Evolutionary conservation across 2,888 invertebrate species (phyloP), one percentile per base, ranked within the genome.

Genomic region (Vandiemenella viatica): DNA sequence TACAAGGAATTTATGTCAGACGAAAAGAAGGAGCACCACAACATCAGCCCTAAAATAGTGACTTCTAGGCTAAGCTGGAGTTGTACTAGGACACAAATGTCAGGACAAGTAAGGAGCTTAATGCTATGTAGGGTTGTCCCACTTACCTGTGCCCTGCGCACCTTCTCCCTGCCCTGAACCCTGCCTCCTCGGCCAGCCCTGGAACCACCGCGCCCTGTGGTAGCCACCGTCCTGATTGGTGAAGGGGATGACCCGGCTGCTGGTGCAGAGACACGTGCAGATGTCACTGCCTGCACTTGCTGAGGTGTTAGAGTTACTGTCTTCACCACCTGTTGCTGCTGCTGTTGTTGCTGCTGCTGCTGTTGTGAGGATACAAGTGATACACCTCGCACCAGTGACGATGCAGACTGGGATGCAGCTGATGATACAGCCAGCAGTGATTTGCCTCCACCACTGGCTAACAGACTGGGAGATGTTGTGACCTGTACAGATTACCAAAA

Each of bases 251-350:
- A 10, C 10, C 32, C 32, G n/a, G 13, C 32, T 32, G 18, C 10
- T 15, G 40, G 16, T 40, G 40, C 18, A 15, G 18, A n/a, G 7
- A 7, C 40, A 16, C 42, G 8, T 42, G 42, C 42, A 42, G 18
- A 20, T 5, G 42, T 21, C 13, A 46, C 46, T 15, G 49, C 46
- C 21, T 53, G 53, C 44, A 54, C 26, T 23, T 51, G 51, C 19
- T 51, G 51, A 18, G 50, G 41, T 7, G 52, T 48, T n/a, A 54
- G 48, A 3, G 49, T 47, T 6, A 53, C 53, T n/a, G 53, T 51
- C 26, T 53, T 53, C 6, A 53, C 18, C 1, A 46, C 41, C 4
- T 22, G 43, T 1, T 21, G 18, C 1, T 37, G 10, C 10, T n/a
- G 3, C 1, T 37, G 10, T 13, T n/a, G 3, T 32, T 32, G 32